phyloP scores from a whole-genome alignment of 2,888 invertebrate genomes.

The Lasioglossum vierecki region DNA sequence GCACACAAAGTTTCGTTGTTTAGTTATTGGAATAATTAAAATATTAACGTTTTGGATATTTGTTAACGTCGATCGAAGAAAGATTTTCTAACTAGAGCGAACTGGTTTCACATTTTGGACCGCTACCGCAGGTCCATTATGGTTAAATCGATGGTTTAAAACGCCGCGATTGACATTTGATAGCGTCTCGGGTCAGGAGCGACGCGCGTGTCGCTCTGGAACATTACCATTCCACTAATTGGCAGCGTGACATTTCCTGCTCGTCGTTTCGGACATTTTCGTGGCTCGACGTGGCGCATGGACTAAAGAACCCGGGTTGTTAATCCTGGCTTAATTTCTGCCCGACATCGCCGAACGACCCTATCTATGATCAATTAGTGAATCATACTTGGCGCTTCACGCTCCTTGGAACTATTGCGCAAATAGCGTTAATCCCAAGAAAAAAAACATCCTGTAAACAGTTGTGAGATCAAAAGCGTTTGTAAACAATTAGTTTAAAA shows the following conservation, averaged over 20 bases:
- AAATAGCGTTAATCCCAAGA: background rate
- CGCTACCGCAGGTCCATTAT: background rate
- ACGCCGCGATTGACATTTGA: conserved; percentile 78
- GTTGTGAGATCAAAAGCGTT: no score
- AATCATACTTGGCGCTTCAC: conserved; percentile 11
- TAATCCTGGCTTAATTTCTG: conserved; percentile 35
- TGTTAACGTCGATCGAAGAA: background rate
- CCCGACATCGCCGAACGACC: conserved; percentile 16
- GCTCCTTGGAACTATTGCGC: background rate
- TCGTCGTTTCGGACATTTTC: conserved; percentile 66
- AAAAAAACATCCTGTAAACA: no score
- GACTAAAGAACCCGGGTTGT: conserved; percentile 34
- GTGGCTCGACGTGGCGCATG: conserved; percentile 69
- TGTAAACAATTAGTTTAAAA: no score
- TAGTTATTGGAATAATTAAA: background rate
- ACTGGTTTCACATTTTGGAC: background rate
- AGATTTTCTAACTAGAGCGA: background rate
- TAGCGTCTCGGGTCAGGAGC: conserved; percentile 74
- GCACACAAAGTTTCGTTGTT: background rate
- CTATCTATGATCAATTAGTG: conserved; percentile 14
- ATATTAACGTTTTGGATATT: background rate
- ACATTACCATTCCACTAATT: conserved; percentile 78
- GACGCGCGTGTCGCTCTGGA: conserved; percentile 61
- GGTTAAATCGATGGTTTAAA: conserved; percentile 36
- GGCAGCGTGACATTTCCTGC: conserved; percentile 75